phyloP scores from a whole-genome alignment of 2,113 vertebrate genomes.

The Barnardius zonarius region DNA sequence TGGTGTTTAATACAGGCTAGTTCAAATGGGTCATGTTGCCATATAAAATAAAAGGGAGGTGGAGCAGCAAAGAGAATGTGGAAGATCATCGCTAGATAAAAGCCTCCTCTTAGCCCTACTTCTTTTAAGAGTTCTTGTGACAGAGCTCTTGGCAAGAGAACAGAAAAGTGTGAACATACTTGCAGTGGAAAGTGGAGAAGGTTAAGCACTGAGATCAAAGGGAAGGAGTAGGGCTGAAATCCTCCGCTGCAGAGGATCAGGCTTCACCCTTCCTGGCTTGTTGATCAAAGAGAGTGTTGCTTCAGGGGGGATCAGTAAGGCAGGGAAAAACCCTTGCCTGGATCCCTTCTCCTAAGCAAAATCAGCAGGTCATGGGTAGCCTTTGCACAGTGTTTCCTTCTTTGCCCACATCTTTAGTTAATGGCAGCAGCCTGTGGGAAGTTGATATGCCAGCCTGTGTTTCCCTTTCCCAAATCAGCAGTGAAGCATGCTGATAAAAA shows the following conservation, averaged over 20 bases:
- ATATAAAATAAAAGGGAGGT: not conserved
- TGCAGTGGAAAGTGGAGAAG: not conserved
- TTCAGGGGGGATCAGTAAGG: rapidly evolving
- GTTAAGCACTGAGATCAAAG: not conserved
- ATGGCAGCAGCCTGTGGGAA: not conserved
- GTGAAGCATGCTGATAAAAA: not conserved
- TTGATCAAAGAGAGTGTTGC: not conserved
- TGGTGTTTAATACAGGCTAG: not conserved
- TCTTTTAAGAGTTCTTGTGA: not conserved
- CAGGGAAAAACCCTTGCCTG: not conserved
- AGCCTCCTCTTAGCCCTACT: not conserved
- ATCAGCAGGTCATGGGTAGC: not conserved
- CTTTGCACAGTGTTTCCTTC: not conserved
- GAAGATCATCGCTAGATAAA: not conserved
- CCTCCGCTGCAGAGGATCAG: not conserved
- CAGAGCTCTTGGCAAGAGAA: not conserved
- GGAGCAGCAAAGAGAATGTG: not conserved
- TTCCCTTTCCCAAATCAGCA: not conserved
- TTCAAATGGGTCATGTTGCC: not conserved
- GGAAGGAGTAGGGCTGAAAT: not conserved
- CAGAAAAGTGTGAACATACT: not conserved
- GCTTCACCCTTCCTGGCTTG: not conserved
- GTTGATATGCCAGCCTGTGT: not conserved
- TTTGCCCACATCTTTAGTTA: not conserved
- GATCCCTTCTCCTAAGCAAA: not conserved